Percentiles rank a stretch among this genome's conserved stretches.
Conservation (phyloP, 2,797 vertebrate genomes). For the Acestrorhynchus altus region DNA sequence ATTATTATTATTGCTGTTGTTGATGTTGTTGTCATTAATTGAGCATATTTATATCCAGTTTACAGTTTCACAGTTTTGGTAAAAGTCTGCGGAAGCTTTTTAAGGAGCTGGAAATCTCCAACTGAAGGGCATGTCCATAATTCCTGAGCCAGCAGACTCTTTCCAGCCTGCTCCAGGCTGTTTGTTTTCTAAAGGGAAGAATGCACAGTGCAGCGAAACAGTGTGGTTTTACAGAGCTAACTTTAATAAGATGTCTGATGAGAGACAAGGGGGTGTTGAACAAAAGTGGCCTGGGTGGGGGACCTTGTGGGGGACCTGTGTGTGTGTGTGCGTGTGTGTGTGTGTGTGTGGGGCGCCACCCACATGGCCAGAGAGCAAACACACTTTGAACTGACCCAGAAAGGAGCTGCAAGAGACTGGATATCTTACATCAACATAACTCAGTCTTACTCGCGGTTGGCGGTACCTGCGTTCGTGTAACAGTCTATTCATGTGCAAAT, state of each 20-base stretch:
- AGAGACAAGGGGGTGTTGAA: slow-evolving; percentile 57
- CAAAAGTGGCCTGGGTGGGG: neutral
- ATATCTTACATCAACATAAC: neutral
- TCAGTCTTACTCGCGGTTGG: neutral
- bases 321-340: slow-evolving; percentile 13
- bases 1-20: no score
- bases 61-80: neutral
- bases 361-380: neutral
- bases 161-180: slow-evolving; percentile 51
- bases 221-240: slow-evolving; percentile 72
- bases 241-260: slow-evolving; percentile 75
- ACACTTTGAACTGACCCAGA: neutral
- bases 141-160: slow-evolving; percentile 1
- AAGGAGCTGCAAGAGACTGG: neutral
- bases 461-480: neutral
- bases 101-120: neutral
- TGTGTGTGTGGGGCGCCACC: slow-evolving; percentile 32
- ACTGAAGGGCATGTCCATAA: slow-evolving; percentile 8
- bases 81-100: neutral
- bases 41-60: no score
- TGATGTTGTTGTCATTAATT: no score
- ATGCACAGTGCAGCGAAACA: slow-evolving; percentile 58
- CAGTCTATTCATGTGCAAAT: neutral
- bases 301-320: slow-evolving; percentile 1
- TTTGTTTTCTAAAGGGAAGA: slow-evolving; percentile 70